These are phyloP conservation scores for Axinella damicornis DNA, from an alignment of 37 sponge, comb jelly and placozoan genomes.

Conservation along the genomic window DNA sequence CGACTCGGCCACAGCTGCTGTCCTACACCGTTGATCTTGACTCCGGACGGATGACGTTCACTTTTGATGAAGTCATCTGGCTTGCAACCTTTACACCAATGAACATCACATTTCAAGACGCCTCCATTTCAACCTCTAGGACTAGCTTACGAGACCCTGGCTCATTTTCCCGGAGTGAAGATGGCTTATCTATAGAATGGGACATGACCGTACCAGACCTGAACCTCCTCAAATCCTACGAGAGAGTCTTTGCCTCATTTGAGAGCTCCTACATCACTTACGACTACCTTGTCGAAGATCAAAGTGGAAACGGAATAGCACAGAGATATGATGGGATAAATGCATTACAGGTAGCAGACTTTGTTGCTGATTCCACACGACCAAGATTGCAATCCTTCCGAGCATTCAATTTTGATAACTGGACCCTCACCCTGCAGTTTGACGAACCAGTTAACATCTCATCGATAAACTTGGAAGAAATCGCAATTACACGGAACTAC, in stretches of 20 bases:
- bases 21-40: constrained; percentile 79
- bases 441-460: constrained; percentile 81
- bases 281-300: constrained; percentile 62
- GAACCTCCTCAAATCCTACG: constrained; percentile 70
- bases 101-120: constrained; percentile 75
- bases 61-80: constrained; percentile 84
- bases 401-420: constrained; percentile 76
- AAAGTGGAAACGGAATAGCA: constrained; percentile 47
- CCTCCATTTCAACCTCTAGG: not conserved
- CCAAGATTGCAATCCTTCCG: constrained; percentile 67
- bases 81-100: constrained; percentile 64
- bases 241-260: constrained; percentile 39
- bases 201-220: constrained; percentile 64
- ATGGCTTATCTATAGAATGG: constrained; percentile 67
- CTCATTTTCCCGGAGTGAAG: constrained; percentile 29
- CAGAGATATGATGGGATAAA: constrained; percentile 34
- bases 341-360: constrained; percentile 47
- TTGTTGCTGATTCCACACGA: constrained; percentile 64
- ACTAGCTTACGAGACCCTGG: constrained; percentile 53
- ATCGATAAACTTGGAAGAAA: constrained; percentile 52
- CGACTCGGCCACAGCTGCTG: constrained; percentile 52
- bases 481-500: constrained; percentile 61
- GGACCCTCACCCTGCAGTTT: constrained; percentile 76
- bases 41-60: constrained; percentile 69
- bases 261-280: constrained; percentile 62